Base-by-base conservation (phyloP, 2,797 vertebrate genomes). In the Muraenolepis orangiensis region DNA sequence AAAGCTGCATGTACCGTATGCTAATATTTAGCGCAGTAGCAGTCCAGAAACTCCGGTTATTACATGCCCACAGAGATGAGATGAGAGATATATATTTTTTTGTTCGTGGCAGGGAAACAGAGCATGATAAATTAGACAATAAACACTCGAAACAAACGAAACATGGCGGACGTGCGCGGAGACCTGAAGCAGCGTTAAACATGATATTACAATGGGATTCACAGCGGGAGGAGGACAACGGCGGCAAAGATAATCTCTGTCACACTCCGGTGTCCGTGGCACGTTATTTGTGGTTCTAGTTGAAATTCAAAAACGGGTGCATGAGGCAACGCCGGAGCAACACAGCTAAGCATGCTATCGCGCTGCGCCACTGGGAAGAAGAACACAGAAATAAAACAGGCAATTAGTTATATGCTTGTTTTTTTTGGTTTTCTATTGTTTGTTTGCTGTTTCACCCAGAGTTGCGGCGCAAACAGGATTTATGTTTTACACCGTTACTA, bases 91-190 rank as follows among this genome's bases (percentile, higher is more conserved):
- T 89, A 86, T 90, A 86, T n/a, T n/a, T n/a, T n/a, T n/a, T n/a
- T 23, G n/a, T 64, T 86, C 85, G 84, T 78, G 80, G 84, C 86
- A 84, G 85, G 88, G 83, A 87, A 91, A 89, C 81, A 75, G 78
- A 87, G 85, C 84, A 82, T 91, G 91, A 93, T 92, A 87, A 92
- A 93, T 93, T 90, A 87, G 82, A 93, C 90, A 91, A 92, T 92
- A 93, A 94, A 92, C 86, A 84, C 77, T 87, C 57, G 72, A n/a
- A n/a, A n/a, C 88, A 93, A 93, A 90, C 84, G 86, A 85, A 84
- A 81, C 57, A 86, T 87, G 82, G 81, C 82, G 84, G 88, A 92
- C 86, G 81, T 85, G 87, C 78, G 78, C 74, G 71, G 86, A 79
- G 82, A 81, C 74, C 86, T 89, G 89, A 88, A 86, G 84, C 76